Evolutionary conservation across 64 coral and sea anemone species (phyloP), one percentile per base, ranked within the genome.

Genomic region (Dendrophyllia cribrosa): DNA sequence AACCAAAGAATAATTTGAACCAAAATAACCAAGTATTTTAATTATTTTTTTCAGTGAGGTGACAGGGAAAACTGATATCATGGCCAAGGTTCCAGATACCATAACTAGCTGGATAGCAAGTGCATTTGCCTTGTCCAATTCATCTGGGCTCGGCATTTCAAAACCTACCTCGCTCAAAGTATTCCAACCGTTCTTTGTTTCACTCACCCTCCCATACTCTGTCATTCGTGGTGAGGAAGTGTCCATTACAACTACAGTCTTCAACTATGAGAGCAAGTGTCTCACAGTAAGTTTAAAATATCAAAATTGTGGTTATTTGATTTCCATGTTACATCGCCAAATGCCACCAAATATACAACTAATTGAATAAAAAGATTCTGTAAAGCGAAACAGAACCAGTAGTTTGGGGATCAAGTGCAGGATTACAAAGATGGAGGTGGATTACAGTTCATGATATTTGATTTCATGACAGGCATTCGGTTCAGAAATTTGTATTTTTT

Each of bases 171-270:
- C 86, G 16, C 82, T 98, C 0, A 98, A 88, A 76, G 94, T 89
- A 20, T 98, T 96, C 76, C 87, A 96, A 59, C 94, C 97, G 8
- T 98, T 98, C 91, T 98, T 98, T 65, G 87, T 98, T 48, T 95
- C 94, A 47, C 74, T 98, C 2, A 98, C 94, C 16, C 72, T 98
- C 0, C 97, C 97, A 21, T 98, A 98, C 72, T 98, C 97, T 16
- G 83, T 98, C 3, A 96, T 98, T 23, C 97, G 97, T 78, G 97
- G 94, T 78, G 97, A 98, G 62, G 87, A 94, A 82, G 80, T 98
- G 43, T 89, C 89, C 34, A 77, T 98, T 13, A 91, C 88, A 44
- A 59, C 88, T 15, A 96, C 94, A 2, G 91, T 96, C 11, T 98
- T 98, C 59, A 98, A 98, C 91, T 98, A 98, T 25, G 50, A 90